Evolutionary conservation across 2,888 invertebrate genomes (phyloP).

Genomic region (Ennomos fuscantarius): DNA sequence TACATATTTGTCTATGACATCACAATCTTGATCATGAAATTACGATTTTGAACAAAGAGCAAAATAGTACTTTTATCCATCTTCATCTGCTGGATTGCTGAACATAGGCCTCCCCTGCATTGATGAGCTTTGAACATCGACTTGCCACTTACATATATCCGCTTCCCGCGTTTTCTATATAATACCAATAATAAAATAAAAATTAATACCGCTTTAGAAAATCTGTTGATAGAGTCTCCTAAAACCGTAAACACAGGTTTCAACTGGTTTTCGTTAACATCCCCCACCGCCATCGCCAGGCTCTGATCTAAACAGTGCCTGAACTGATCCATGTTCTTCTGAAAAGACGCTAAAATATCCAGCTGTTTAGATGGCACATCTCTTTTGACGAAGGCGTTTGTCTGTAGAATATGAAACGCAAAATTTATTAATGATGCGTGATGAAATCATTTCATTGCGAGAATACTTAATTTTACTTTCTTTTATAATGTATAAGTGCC

Average conservation of each 20-base stretch:
- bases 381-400: conserved; percentile 52
- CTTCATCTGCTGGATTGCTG: too few species aligned
- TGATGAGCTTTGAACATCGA: too few species aligned
- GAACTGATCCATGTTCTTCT: conserved; percentile 63
- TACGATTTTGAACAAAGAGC: too few species aligned
- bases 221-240: conserved; percentile 65
- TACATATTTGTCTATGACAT: too few species aligned
- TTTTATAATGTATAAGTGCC: too few species aligned
- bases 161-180: too few species aligned
- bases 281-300: conserved; percentile 57
- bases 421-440: not conserved
- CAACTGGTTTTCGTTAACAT: conserved; percentile 65
- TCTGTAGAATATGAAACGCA: conserved; percentile 36
- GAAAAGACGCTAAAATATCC: conserved; percentile 53
- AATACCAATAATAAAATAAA: not conserved
- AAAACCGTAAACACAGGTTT: conserved; percentile 63
- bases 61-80: too few species aligned
- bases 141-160: too few species aligned
- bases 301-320: conserved; percentile 65
- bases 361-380: conserved; percentile 44
- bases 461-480: too few species aligned
- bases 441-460: too few species aligned
- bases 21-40: too few species aligned
- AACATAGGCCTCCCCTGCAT: too few species aligned
- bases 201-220: conserved; percentile 65